Conservation (phyloP, 2,888 invertebrate genomes). For the Clunio marinus region DNA sequence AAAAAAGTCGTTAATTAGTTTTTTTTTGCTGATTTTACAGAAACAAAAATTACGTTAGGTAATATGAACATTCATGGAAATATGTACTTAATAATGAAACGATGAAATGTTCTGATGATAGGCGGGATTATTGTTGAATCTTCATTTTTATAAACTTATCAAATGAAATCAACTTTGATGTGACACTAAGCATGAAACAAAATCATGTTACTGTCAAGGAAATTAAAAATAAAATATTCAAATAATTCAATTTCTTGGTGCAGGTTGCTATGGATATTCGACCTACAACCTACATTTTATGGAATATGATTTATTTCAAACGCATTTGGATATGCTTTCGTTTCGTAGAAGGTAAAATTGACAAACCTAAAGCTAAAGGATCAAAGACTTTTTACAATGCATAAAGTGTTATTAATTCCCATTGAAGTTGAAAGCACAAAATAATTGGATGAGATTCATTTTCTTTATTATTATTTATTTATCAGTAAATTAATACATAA, state of each 20-base stretch:
- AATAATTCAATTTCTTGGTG: neutral
- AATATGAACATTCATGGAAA: no score
- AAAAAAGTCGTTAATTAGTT: no score
- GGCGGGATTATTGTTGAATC: constrained; percentile 8
- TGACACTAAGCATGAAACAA: constrained; percentile 14
- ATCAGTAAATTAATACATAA: no score
- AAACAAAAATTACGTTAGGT: no score
- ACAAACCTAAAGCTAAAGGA: neutral
- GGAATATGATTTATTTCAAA: neutral
- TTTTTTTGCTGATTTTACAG: no score
- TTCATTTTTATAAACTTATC: neutral
- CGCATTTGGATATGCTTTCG: no score
- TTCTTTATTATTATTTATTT: no score
- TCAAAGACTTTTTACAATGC: constrained; percentile 14
- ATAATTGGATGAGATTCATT: neutral
- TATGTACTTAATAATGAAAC: no score
- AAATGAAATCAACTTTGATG: constrained; percentile 19
- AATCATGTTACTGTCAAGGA: neutral
- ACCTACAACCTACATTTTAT: neutral
- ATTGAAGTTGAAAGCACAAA: neutral
- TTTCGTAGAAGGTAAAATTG: neutral
- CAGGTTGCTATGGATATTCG: neutral
- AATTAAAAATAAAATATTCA: neutral
- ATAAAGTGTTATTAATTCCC: constrained; percentile 12
- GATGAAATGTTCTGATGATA: neutral